phyloP scores from a whole-genome alignment of 2,888 invertebrate genomes.

The Troglohyphantes excavatus region DNA sequence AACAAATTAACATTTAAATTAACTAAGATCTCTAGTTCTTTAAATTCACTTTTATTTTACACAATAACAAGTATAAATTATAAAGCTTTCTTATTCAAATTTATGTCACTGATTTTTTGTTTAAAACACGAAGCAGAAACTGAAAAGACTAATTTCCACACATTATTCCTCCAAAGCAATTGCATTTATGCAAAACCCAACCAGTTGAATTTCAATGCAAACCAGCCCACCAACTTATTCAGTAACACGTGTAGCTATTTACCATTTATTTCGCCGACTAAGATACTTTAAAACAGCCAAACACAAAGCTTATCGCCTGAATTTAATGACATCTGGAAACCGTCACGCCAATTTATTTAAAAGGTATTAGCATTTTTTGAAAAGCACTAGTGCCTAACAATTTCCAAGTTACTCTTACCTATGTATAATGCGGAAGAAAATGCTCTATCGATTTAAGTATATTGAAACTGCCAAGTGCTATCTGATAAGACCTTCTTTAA shows the following conservation, averaged over 20 bases:
- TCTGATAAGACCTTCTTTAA: constrained; percentile 32
- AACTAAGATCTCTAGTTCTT: too few relatives aligned
- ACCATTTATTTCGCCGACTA: background rate
- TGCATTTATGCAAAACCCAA: too few relatives aligned
- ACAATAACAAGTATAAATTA: too few relatives aligned
- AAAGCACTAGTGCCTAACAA: background rate
- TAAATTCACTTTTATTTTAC: too few relatives aligned
- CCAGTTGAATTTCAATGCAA: background rate
- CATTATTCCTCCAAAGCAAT: too few relatives aligned
- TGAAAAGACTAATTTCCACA: too few relatives aligned
- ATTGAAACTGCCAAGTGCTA: constrained; percentile 7
- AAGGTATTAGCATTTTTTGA: constrained; percentile 17
- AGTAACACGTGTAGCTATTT: background rate
- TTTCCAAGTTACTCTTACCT: background rate
- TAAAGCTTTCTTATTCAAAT: too few relatives aligned
- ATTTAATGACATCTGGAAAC: constrained; percentile 38
- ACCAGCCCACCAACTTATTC: too few relatives aligned
- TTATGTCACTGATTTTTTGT: too few relatives aligned
- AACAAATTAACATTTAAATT: too few relatives aligned
- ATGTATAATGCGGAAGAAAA: background rate
- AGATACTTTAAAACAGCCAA: background rate
- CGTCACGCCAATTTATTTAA: constrained; percentile 27
- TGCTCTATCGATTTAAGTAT: constrained; percentile 8
- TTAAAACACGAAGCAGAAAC: too few relatives aligned
- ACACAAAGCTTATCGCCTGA: background rate